Base-by-base conservation (phyloP, 2,797 vertebrate genomes). In the Galaxias olidus region DNA sequence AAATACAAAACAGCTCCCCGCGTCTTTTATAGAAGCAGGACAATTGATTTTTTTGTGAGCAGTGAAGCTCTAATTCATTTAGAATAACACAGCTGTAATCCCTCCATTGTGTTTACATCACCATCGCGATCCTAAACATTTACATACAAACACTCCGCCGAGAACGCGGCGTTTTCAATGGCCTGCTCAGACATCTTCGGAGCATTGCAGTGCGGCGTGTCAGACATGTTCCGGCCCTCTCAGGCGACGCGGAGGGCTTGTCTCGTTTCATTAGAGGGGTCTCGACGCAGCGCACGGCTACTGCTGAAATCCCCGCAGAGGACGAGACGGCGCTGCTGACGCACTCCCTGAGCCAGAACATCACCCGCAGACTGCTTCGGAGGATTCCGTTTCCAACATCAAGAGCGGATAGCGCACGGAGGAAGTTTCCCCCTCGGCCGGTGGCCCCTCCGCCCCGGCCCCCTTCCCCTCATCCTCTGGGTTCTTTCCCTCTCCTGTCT, bases 381-480 rank as follows among this genome's bases (percentile, higher is more conserved):
- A 86, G 86, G 80, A 87, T 90, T 84, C 66, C 56, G 83, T 90
- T 90, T 89, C 86, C 15, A 82, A 84, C 82, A 89, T 89, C 85
- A 85, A n/a, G 80, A 88, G 83, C 73, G 59, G 65, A 84, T 79
- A 84, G 85, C 86, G 82, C 78, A 82, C 78, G 76, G 78, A 83
- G 83, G 79, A 83, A 83, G 79, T 86, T 85, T 80, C 78, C 76
- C 78, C 79, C 82, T 85, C 78, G 87, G 79, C 80, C 75, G 81
- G 74, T 75, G 85, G 81, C 69, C 61, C 80, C 79, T 71, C n/a
- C 46, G 9, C 40, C 41, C 56, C 15, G 17, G 11, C 15, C 15
- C 42, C 82, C 83, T 88, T 86, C 68, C n/a, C n/a, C 82, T 84
- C 66, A 71, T 84, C 81, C 75, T 77, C 69, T 65, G 4, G 68